Conservation (phyloP, 2,888 invertebrate genomes). For the Chrysolina haemoptera region DNA sequence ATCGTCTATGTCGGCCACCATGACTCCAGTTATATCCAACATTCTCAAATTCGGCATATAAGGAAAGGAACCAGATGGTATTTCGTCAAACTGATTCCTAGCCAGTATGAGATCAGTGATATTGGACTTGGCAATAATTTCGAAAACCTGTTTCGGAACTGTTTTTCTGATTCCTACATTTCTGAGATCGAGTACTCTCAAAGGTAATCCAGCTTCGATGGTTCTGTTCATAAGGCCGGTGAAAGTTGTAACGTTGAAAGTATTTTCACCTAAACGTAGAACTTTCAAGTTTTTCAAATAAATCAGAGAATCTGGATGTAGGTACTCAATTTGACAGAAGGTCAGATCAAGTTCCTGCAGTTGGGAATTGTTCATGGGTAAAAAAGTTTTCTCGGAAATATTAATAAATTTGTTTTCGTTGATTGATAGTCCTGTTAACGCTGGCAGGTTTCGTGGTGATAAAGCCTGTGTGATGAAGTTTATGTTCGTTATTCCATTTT, state of each 20-base stretch:
- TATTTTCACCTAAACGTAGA: conserved; percentile 73
- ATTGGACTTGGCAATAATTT: conserved; percentile 71
- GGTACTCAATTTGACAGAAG: conserved; percentile 72
- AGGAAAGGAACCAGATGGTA: conserved; percentile 72
- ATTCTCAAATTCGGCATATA: conserved; percentile 72
- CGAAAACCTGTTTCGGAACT: conserved; percentile 70
- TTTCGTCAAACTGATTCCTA: conserved; percentile 74
- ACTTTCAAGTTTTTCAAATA: conserved; percentile 69
- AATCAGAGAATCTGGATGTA: conserved; percentile 72
- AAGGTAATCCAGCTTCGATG: conserved; percentile 66
- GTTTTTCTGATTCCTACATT: conserved; percentile 73
- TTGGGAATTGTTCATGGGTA: conserved; percentile 69
- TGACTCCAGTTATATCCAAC: conserved; percentile 73
- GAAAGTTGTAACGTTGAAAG: conserved; percentile 69
- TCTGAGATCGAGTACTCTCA: conserved; percentile 71
- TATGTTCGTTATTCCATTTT: conserved; percentile 73
- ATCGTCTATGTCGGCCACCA: conserved; percentile 70
- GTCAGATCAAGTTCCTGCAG: conserved; percentile 71
- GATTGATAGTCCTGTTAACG: conserved; percentile 70
- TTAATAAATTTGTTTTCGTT: conserved; percentile 72
- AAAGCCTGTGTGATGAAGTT: conserved; percentile 70
- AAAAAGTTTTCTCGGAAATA: conserved; percentile 70
- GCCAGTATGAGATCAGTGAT: conserved; percentile 71
- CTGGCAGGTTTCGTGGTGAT: conserved; percentile 68
- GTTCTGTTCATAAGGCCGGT: conserved; percentile 68